Percentiles rank a stretch among this genome's conserved stretches.
Conservation (phyloP, 2,888 invertebrate genomes). For the Dromius quadrimaculatus region DNA sequence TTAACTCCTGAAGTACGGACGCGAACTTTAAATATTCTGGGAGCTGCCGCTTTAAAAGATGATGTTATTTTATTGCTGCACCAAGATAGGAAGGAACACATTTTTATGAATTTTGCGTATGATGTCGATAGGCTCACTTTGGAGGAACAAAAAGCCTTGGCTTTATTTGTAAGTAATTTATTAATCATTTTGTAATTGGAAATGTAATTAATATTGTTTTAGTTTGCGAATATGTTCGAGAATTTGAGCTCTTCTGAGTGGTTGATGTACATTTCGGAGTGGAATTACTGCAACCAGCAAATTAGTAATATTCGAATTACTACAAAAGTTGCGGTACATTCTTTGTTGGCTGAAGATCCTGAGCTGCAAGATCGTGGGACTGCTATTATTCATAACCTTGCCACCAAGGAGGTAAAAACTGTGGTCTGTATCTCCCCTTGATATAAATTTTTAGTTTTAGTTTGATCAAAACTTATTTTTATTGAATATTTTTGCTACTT, state of each 20-base stretch:
- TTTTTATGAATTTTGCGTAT: constrained; percentile 88
- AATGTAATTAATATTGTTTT: constrained; percentile 54
- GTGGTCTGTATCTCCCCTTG: constrained; percentile 83
- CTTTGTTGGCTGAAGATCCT: constrained; percentile 78
- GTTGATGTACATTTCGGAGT: constrained; percentile 94
- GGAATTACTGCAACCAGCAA: constrained; percentile 81
- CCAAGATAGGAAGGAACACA: constrained; percentile 89
- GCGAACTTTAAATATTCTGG: constrained; percentile 78
- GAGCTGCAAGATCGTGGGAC: constrained; percentile 84
- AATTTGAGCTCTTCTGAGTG: constrained; percentile 91
- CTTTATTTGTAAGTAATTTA: constrained; percentile 78
- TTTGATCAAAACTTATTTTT: constrained; percentile 43
- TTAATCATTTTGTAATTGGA: constrained; percentile 9
- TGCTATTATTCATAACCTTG: constrained; percentile 90
- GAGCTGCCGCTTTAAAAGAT: constrained; percentile 85
- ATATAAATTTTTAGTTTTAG: constrained; percentile 29
- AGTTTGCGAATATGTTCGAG: constrained; percentile 93
- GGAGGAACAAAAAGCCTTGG: constrained; percentile 83
- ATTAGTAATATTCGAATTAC: constrained; percentile 91
- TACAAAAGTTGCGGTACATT: constrained; percentile 91
- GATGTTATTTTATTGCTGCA: constrained; percentile 90
- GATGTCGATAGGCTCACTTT: constrained; percentile 80
- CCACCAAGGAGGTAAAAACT: constrained; percentile 96
- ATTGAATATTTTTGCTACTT: constrained; percentile 8
- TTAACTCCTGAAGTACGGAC: constrained; percentile 74